Evolutionary conservation across 2,797 vertebrate genomes (phyloP).

Genomic region (Hemibagrus guttatus): DNA sequence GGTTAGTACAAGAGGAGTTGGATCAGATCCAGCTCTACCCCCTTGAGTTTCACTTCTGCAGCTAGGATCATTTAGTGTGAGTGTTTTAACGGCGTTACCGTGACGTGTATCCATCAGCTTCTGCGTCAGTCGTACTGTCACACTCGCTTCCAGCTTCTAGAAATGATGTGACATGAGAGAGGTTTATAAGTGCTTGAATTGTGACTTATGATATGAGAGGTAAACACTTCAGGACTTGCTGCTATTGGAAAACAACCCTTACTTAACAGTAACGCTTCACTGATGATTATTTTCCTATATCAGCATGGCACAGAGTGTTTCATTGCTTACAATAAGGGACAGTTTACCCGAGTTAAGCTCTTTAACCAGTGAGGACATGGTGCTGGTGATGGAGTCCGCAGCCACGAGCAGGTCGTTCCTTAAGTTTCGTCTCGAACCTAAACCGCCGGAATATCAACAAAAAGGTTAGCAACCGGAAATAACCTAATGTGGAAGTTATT

Average conservation of each 20-base stretch:
- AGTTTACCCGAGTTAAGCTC: constrained; percentile 91
- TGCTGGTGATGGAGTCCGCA: constrained; percentile 98
- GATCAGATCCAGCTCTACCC: neutral
- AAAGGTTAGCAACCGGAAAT: neutral
- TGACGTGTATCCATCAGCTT: constrained; percentile 84
- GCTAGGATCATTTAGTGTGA: neutral
- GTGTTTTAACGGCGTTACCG: neutral
- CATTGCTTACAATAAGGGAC: neutral
- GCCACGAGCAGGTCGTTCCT: constrained; percentile 95
- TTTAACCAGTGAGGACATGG: constrained; percentile 97
- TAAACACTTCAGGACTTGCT: neutral
- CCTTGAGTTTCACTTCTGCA: neutral
- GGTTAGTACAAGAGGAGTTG: neutral
- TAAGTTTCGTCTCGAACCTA: constrained; percentile 94
- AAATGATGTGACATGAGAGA: neutral
- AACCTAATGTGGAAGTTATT: too few species aligned
- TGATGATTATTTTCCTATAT: neutral
- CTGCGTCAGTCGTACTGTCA: constrained; percentile 87
- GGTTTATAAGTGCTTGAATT: neutral
- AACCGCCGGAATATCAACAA: neutral
- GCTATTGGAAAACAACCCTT: neutral
- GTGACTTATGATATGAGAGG: neutral
- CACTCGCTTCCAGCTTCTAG: constrained; percentile 90
- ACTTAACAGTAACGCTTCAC: neutral
- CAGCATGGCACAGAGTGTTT: neutral